Evolutionary conservation across 2,888 invertebrate species (phyloP).

Genomic region (Plagodis pulveraria): DNA sequence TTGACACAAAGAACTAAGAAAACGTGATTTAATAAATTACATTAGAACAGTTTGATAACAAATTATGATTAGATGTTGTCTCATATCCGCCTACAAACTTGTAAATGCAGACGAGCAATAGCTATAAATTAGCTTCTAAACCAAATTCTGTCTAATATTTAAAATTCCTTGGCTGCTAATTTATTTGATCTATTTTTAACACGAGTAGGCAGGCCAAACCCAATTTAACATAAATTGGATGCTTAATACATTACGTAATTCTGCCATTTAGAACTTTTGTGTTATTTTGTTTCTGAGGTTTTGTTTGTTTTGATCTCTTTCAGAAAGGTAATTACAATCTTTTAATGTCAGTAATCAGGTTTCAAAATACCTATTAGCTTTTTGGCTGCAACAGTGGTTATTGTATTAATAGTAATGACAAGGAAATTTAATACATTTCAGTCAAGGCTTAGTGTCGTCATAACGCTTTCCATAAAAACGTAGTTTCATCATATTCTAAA

Average conservation of each 20-base stretch:
- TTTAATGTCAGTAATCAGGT: not conserved
- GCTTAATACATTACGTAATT: constrained; percentile 17
- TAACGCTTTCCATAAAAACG: too few relatives aligned
- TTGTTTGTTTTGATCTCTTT: not conserved
- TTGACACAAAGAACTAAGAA: too few relatives aligned
- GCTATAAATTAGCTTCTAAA: constrained; percentile 27
- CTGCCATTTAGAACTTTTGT: constrained; percentile 22
- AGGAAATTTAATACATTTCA: too few relatives aligned
- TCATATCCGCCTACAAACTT: constrained; percentile 12
- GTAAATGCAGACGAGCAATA: constrained; percentile 31
- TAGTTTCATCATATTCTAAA: too few relatives aligned
- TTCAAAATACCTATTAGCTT: too few relatives aligned
- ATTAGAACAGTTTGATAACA: too few relatives aligned
- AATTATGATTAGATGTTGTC: not conserved
- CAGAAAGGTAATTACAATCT: not conserved
- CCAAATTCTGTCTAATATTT: constrained; percentile 15
- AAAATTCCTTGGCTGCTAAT: constrained; percentile 24
- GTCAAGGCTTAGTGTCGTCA: too few relatives aligned
- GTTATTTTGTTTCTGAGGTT: not conserved
- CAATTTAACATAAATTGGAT: constrained; percentile 19
- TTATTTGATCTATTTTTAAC: constrained; percentile 36
- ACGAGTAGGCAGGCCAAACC: constrained; percentile 27
- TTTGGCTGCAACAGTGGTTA: too few relatives aligned
- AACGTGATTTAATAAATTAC: too few relatives aligned
- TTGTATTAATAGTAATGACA: too few relatives aligned